Evolutionary conservation across 2,797 vertebrate species (phyloP).

Genomic region (Thaleichthys pacificus): DNA sequence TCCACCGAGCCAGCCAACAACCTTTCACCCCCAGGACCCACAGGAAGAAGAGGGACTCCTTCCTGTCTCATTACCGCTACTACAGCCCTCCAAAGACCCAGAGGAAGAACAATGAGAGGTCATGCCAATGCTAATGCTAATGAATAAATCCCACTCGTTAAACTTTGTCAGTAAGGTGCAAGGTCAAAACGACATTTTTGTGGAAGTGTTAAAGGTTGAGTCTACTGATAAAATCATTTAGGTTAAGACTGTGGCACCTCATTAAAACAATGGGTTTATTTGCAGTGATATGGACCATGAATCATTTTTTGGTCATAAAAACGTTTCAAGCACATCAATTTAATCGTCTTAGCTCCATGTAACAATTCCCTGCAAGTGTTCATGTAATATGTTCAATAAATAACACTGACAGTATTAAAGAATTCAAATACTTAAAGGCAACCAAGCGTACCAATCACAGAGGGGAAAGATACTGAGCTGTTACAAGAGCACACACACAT

Average conservation of each 20-base stretch:
- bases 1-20: neutral
- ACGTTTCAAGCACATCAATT: neutral
- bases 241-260: too few species aligned
- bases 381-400: constrained; percentile 11
- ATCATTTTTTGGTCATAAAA: neutral
- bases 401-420: constrained; percentile 13
- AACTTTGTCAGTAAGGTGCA: neutral
- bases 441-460: constrained; percentile 35
- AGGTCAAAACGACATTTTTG: neutral
- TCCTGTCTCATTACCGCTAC: neutral
- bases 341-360: neutral
- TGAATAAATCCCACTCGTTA: neutral
- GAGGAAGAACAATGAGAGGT: neutral
- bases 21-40: constrained; percentile 9
- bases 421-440: constrained; percentile 4
- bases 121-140: neutral
- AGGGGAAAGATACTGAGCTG: neutral
- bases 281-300: too few species aligned
- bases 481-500: constrained; percentile 2
- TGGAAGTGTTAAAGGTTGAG: too few species aligned
- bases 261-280: too few species aligned
- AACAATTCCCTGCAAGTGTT: neutral
- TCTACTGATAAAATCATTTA: too few species aligned
- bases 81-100: neutral
- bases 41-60: constrained; percentile 2